These are phyloP conservation scores for Ramazzottius varieornatus DNA, from an alignment of 2,888 invertebrate genomes.

Conservation along the genomic window DNA sequence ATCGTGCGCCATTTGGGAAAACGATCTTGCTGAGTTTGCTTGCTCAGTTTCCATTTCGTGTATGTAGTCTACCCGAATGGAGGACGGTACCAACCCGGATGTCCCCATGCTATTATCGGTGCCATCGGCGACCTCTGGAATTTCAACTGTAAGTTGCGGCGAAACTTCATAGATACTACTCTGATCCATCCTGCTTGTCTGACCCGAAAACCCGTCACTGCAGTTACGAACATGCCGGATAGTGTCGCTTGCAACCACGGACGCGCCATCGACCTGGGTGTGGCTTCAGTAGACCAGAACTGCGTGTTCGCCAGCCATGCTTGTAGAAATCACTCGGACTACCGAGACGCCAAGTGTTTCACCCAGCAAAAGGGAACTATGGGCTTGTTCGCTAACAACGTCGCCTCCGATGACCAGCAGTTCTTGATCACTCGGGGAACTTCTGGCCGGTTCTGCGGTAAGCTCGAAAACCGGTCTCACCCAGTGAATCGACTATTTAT, in stretches of 20 bases:
- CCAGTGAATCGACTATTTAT: too few species aligned
- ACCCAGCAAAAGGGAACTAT: not conserved
- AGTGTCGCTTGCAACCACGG: not conserved
- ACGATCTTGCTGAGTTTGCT: too few species aligned
- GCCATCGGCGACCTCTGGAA: not conserved
- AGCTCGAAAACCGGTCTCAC: too few species aligned
- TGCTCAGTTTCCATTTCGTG: too few species aligned
- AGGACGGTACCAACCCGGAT: constrained; percentile 26
- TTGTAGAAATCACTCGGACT: not conserved
- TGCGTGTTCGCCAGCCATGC: not conserved
- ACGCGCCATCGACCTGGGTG: not conserved
- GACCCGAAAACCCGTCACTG: too few species aligned
- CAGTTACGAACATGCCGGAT: not conserved
- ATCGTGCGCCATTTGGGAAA: too few species aligned
- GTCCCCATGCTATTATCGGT: not conserved
- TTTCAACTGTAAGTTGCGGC: not conserved
- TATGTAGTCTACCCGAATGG: constrained; percentile 37
- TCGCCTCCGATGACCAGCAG: not conserved
- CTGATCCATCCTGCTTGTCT: too few species aligned
- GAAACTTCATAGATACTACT: too few species aligned
- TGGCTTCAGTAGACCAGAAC: not conserved
- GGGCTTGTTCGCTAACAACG: not conserved
- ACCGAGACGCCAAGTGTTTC: not conserved
- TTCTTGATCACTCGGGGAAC: not conserved
- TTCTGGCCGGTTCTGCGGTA: not conserved